Evolutionary conservation across 1,140 invertebrate genomes (phyloP).

Genomic region (Ceratosolen solmsi): DNA sequence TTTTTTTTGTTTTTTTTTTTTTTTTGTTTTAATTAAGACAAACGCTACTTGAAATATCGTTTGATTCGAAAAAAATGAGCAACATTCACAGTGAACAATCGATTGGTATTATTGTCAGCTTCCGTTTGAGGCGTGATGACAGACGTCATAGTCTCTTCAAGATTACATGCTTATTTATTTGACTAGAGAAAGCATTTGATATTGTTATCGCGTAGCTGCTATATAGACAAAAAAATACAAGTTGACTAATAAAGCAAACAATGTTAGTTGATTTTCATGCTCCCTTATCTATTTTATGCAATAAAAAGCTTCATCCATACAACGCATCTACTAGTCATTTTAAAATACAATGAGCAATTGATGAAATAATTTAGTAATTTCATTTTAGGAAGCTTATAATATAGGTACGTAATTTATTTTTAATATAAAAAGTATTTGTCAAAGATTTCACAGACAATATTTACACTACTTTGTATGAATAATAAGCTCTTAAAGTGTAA

Average conservation of each 20-base stretch:
- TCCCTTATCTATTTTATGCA: neutral
- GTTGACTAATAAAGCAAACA: conserved; percentile 40
- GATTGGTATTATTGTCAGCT: conserved; percentile 60
- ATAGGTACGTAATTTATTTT: too few relatives aligned
- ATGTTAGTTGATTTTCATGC: conserved; percentile 30
- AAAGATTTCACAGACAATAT: too few relatives aligned
- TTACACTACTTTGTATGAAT: too few relatives aligned
- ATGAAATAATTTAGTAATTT: too few relatives aligned
- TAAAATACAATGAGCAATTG: neutral
- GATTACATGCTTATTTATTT: conserved; percentile 33
- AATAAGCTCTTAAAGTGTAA: too few relatives aligned
- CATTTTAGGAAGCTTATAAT: too few relatives aligned
- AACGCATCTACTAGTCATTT: neutral
- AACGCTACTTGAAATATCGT: neutral
- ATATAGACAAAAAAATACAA: conserved; percentile 19
- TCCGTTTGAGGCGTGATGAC: conserved; percentile 40
- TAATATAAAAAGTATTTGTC: too few relatives aligned
- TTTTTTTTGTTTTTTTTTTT: too few relatives aligned
- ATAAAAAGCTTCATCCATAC: neutral
- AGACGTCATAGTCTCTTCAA: conserved; percentile 22
- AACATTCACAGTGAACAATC: conserved; percentile 62
- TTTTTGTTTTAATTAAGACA: neutral
- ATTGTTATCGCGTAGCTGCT: conserved; percentile 14
- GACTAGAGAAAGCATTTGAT: neutral
- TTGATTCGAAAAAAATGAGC: conserved; percentile 29